phyloP scores from a whole-genome alignment of 2,888 invertebrate species.

The Chironomus tentans region DNA sequence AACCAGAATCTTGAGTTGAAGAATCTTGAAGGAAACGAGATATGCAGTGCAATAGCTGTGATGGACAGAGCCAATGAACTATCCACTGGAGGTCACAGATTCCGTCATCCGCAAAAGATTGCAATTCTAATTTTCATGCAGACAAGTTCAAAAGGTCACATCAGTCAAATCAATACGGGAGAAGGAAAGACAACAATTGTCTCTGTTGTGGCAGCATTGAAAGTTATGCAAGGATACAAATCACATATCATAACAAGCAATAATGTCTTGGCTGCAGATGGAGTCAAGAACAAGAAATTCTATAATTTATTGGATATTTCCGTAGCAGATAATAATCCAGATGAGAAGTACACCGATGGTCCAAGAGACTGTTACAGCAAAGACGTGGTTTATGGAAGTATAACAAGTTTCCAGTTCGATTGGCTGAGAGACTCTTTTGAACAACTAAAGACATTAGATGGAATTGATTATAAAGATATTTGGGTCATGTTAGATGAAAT shows the following conservation, averaged over 20 bases:
- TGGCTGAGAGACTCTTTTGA: too few species aligned
- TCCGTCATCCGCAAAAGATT: background rate
- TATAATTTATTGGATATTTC: background rate
- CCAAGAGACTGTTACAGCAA: background rate
- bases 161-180: background rate
- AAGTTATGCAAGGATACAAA: background rate
- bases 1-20: too few species aligned
- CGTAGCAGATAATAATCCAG: background rate
- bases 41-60: background rate
- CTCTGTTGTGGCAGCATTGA: background rate
- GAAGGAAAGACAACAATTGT: slow-evolving; percentile 21
- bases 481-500: slow-evolving; percentile 41
- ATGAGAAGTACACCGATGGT: background rate
- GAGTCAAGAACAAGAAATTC: background rate
- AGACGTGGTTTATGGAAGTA: slow-evolving; percentile 14
- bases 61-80: background rate
- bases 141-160: background rate
- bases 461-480: too few species aligned
- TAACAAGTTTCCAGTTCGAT: slow-evolving; percentile 1
- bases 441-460: too few species aligned
- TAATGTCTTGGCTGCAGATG: background rate
- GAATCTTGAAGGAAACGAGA: too few species aligned
- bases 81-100: background rate
- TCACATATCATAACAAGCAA: slow-evolving; percentile 9
- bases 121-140: background rate